Evolutionary conservation across 92 coral and sea anemone species (phyloP), one percentile per base, ranked within the genome.

Genomic region (Parazoanthus darwini): DNA sequence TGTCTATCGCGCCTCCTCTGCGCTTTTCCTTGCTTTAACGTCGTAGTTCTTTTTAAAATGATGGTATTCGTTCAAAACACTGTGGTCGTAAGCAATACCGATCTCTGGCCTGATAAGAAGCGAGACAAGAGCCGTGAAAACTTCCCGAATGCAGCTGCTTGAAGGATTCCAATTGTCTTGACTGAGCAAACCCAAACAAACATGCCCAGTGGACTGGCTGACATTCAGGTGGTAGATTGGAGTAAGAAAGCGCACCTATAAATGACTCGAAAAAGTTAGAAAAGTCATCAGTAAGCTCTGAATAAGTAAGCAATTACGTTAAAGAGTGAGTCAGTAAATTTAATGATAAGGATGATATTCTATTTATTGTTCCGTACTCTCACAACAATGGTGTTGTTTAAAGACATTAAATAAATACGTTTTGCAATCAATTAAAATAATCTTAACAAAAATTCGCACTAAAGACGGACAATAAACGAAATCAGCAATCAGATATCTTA

Each of bases 81-180:
- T 44, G 66, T 92, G 96, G 48, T 90, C 93, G 74, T 79, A 76
- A 50, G 93, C 90, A 10, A 82, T 94, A 66, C 90, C 94, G 42
- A 37, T 79, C 38, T 86, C 90, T 15, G 94, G 96, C 35, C 67
- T 90, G 80, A 92, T 92, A 35, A 94, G 86, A 71, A 94, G 48
- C 15, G 96, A 88, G 44, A 88, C 88, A 22, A 94, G 78, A 8
- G 87, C 96, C 15, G 93, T 87, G 46, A 94, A 65, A 22, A 94
- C 92, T 54, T 94, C 94, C 46, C 73, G 90, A 20, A 94, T 86
- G 73, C 73, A 67, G 22, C 90, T 88, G n/a, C 91, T 91, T 16
- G 96, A 90, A 85, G 96, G 96, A 59, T 92, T 63, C 96, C 96
- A 94, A 81, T 90, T 85, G 33, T 90, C 96, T 39, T 86, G 89